A percentile compares a stretch with the other conserved stretches of the same genome.
These are phyloP conservation scores for Micropoecilia bifurca DNA, from an alignment of 2,797 vertebrate genomes.

Conservation along the genomic window DNA sequence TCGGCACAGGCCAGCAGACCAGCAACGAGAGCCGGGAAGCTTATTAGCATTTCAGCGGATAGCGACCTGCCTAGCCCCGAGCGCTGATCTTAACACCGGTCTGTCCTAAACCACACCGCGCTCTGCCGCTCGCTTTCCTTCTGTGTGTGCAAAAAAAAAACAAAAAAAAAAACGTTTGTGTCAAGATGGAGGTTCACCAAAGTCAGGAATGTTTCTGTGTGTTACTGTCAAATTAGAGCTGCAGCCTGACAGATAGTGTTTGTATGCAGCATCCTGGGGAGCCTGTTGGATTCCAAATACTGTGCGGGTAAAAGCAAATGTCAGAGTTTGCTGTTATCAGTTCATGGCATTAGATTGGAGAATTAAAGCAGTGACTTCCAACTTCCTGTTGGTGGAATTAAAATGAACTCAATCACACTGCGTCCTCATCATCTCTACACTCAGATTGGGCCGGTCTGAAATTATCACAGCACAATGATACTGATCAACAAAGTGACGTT, in stretches of 20 bases:
- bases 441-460: conserved; percentile 38
- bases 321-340: conserved; percentile 34
- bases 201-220: conserved; percentile 68
- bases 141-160: conserved; percentile 51
- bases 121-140: conserved; percentile 41
- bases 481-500: neutral
- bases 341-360: conserved; percentile 28
- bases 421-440: conserved; percentile 52
- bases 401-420: conserved; percentile 33
- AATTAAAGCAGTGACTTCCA: conserved; percentile 47
- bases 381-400: conserved; percentile 34
- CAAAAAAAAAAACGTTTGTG: conserved; percentile 52
- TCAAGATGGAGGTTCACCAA: conserved; percentile 67
- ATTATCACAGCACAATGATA: neutral
- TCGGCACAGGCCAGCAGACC: conserved; percentile 74
- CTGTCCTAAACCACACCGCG: conserved; percentile 68
- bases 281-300: conserved; percentile 53
- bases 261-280: conserved; percentile 42
- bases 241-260: conserved; percentile 56
- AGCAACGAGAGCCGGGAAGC: conserved; percentile 75
- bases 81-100: conserved; percentile 75
- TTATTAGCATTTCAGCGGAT: conserved; percentile 82
- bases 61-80: conserved; percentile 79
- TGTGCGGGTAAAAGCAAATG: conserved; percentile 9
- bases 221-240: conserved; percentile 64